These are phyloP conservation scores for Coenonympha glycerion DNA, from an alignment of 2,888 invertebrate genomes.

Conservation along the genomic window DNA sequence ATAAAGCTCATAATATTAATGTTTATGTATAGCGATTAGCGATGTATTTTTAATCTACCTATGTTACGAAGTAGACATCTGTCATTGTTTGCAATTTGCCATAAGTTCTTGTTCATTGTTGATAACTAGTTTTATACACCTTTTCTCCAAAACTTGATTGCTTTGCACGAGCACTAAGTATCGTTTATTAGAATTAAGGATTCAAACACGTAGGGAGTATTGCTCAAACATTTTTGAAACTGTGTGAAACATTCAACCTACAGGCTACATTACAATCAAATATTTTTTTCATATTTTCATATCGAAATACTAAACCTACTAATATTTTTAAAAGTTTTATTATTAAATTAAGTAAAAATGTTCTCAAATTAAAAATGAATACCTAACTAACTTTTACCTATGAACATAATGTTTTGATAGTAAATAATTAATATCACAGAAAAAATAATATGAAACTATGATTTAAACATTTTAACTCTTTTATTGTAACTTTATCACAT, in stretches of 20 bases:
- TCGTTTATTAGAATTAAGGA: constrained; percentile 51
- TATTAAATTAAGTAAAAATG: too few relatives aligned
- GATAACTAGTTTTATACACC: constrained; percentile 56
- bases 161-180: constrained; percentile 67
- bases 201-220: constrained; percentile 51
- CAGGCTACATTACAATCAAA: constrained; percentile 38
- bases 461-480: constrained; percentile 19
- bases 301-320: too few relatives aligned
- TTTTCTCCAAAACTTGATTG: constrained; percentile 45
- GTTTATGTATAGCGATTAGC: too few relatives aligned
- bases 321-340: too few relatives aligned
- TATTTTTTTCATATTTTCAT: too few relatives aligned
- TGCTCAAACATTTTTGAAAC: constrained; percentile 54
- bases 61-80: constrained; percentile 61
- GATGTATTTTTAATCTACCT: constrained; percentile 46
- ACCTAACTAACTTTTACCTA: too few relatives aligned
- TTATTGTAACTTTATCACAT: constrained; percentile 28
- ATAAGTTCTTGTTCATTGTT: constrained; percentile 63
- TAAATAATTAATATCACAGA: too few relatives aligned
- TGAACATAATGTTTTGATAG: too few relatives aligned
- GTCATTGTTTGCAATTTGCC: constrained; percentile 62
- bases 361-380: too few relatives aligned
- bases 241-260: neutral
- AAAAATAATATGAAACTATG: too few relatives aligned
- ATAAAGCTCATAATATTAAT: constrained; percentile 50